Evolutionary conservation across 1,140 invertebrate species (phyloP).

Genomic region (Drosophila punjabiensis): DNA sequence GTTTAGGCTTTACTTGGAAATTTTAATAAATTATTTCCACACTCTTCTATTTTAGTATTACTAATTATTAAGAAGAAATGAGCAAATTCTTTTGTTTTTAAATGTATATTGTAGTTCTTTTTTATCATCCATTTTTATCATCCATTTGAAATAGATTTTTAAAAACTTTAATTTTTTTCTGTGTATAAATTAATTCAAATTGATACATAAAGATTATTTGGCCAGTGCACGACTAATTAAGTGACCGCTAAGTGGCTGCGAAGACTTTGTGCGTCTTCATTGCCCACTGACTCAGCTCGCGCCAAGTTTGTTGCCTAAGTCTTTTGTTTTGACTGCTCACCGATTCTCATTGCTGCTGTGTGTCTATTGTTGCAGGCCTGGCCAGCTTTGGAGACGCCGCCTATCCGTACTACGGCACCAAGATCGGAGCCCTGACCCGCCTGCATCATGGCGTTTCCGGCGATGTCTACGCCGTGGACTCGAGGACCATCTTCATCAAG

Average conservation of each 20-base stretch:
- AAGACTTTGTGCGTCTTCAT: constrained; percentile 19
- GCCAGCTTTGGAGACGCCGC: constrained; percentile 65
- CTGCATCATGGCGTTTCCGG: constrained; percentile 94
- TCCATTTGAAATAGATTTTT: not conserved
- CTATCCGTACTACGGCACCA: constrained; percentile 90
- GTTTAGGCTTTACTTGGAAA: not conserved
- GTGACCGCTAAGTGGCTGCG: constrained; percentile 42
- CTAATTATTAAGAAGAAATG: not conserved
- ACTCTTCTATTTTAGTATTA: not conserved
- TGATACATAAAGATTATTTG: constrained; percentile 14
- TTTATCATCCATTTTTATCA: too few relatives aligned
- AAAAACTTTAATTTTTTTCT: not conserved
- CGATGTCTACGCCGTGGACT: constrained; percentile 94
- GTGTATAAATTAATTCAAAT: not conserved
- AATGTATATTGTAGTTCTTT: not conserved
- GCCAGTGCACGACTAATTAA: constrained; percentile 52
- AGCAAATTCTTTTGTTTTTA: not conserved
- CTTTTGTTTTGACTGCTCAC: constrained; percentile 69
- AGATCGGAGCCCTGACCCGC: constrained; percentile 91
- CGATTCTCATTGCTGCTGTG: constrained; percentile 32
- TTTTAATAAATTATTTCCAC: not conserved
- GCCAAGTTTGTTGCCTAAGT: constrained; percentile 80
- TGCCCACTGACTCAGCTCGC: constrained; percentile 41
- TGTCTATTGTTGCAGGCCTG: constrained; percentile 41
- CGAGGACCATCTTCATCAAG: constrained; percentile 93